Conservation (phyloP, 2,113 vertebrate genomes). For the Cyprinodon variegatus region DNA sequence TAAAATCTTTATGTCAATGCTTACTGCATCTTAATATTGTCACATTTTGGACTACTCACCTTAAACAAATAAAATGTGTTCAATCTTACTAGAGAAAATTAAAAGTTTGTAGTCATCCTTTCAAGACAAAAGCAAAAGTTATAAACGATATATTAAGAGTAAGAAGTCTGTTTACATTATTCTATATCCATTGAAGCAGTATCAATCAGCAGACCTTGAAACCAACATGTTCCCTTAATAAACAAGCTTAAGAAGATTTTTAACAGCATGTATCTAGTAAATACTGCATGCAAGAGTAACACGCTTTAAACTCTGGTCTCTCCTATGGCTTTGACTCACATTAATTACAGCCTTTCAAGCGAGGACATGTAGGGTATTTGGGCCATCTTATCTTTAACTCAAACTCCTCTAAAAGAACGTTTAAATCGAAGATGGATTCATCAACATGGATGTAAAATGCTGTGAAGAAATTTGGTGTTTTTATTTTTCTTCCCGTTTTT, state of each 20-base stretch:
- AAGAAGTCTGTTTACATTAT: no score
- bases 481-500: neutral
- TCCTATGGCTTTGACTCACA: conserved; percentile 16
- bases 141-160: no score
- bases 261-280: neutral
- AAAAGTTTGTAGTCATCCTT: neutral
- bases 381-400: conserved; percentile 19
- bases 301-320: neutral
- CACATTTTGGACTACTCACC: conserved; percentile 36
- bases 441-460: conserved; percentile 14
- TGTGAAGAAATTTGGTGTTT: neutral
- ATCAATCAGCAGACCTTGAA: no score
- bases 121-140: neutral
- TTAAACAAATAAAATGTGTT: conserved; percentile 23
- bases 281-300: neutral
- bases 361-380: conserved; percentile 7
- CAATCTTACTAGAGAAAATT: conserved; percentile 1
- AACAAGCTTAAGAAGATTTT: neutral
- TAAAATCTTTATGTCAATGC: conserved; percentile 55
- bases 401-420: neutral
- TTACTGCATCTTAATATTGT: conserved; percentile 42
- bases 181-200: no score
- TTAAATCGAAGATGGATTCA: conserved; percentile 7
- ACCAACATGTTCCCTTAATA: neutral
- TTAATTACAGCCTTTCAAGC: conserved; percentile 31